Conservation (phyloP, 1,140 invertebrate species). For the Formica selysi region DNA sequence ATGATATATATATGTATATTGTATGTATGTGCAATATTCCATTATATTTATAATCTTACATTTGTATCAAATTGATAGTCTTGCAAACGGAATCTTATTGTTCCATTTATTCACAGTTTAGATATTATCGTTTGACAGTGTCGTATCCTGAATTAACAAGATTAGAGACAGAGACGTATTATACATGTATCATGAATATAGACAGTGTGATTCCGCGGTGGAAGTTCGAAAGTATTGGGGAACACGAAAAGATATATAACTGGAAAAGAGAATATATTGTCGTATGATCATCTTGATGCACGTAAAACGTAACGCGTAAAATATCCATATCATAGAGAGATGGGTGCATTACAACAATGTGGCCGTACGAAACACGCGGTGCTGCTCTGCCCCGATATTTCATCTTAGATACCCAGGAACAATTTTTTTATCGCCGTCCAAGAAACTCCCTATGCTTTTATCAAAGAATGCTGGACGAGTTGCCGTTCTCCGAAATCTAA, state of each 20-base stretch:
- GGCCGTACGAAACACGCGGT: slow-evolving; percentile 69
- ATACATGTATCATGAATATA: slow-evolving; percentile 1
- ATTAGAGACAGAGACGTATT: background rate
- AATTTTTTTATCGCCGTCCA: slow-evolving; percentile 53
- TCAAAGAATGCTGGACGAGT: slow-evolving; percentile 40
- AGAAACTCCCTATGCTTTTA: slow-evolving; percentile 17
- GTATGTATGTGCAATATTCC: no score
- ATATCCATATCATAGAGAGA: slow-evolving; percentile 69
- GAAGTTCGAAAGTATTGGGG: slow-evolving; percentile 13
- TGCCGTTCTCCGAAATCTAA: slow-evolving; percentile 34
- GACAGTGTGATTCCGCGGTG: slow-evolving; percentile 27
- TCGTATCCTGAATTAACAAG: background rate
- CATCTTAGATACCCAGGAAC: slow-evolving; percentile 52
- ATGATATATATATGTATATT: background rate
- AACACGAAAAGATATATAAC: slow-evolving; percentile 64
- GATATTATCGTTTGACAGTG: background rate
- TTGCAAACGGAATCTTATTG: background rate
- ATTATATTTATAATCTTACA: background rate
- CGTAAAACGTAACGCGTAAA: slow-evolving; percentile 72
- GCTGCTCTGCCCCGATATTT: slow-evolving; percentile 51
- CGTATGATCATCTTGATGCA: slow-evolving; percentile 69
- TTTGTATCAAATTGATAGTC: background rate
- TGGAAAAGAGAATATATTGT: slow-evolving; percentile 44
- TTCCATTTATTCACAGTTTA: no score
- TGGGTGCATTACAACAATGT: slow-evolving; percentile 58